These are phyloP conservation scores for Poecilia latipinna DNA, from an alignment of 2,113 vertebrate species.

Conservation along the genomic window DNA sequence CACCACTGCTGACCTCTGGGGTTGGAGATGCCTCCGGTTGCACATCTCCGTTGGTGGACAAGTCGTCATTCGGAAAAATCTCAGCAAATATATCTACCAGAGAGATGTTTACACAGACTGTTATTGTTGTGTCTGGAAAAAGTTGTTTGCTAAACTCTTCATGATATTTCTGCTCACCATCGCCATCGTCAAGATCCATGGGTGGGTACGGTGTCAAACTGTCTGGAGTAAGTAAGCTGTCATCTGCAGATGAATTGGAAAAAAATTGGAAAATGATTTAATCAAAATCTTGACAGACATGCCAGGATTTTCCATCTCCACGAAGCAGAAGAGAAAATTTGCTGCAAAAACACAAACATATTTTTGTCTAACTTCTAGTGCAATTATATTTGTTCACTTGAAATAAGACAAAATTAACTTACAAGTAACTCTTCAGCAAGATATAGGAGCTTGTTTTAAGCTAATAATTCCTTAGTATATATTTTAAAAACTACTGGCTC, in stretches of 20 bases:
- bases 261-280: not conserved
- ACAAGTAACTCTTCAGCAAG: no score
- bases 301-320: not conserved
- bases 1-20: constrained; percentile 49
- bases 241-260: constrained; percentile 25
- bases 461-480: no score
- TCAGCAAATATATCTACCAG: constrained; percentile 27
- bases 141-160: not conserved
- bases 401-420: no score
- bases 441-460: no score
- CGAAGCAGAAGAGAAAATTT: not conserved
- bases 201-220: constrained; percentile 21
- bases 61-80: not conserved
- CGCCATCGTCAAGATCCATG: constrained; percentile 38
- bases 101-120: not conserved
- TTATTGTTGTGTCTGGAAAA: not conserved
- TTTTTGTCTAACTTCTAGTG: no score
- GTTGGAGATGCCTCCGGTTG: constrained; percentile 3
- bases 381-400: no score
- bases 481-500: no score
- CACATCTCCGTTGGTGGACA: constrained; percentile 6
- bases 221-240: constrained; percentile 17
- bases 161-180: constrained; percentile 37
- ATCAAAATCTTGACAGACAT: not conserved
- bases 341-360: no score